Base-by-base conservation (phyloP, 2,888 invertebrate genomes). In the Caenorhabditis sp. region DNA sequence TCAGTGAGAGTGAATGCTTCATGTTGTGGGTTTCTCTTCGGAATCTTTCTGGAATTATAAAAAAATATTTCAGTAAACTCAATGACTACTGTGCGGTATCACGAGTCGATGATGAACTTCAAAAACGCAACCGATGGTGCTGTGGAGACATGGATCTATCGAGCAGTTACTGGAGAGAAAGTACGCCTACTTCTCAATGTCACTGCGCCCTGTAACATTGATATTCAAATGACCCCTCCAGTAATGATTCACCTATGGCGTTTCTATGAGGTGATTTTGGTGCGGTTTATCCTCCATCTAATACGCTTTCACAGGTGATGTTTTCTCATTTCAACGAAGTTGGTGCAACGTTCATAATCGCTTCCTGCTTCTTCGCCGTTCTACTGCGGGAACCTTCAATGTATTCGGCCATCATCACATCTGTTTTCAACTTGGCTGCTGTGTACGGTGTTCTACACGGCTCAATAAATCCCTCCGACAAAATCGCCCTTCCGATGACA, bases 61-160 rank as follows among this genome's bases (percentile, higher is more conserved):
- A 47, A 26, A 24, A 14, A 5, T n/a, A n/a, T 69, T 76, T 4
- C 70, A 77, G 79, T 79, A 0, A 70, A 64, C 44, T 31, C 79
- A 0, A 63, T 79, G 70, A 63, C 56, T 4, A 79, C 70, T 2
- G 79, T 79, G 0, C 63, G 79, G 8, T 16, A 64, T 28, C 54
- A 47, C 26, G 79, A 79, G 56, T 44, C 69, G 0, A 16, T 54
- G 49, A 63, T 79, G 47, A 31, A 70, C 24, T 79, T 79, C 64
- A 28, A 63, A 58, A 69, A 70, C 47, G 68, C 79, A 12, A 47
- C 35, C 0, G 56, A 79, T 16, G 79, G 79, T 12, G 31, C 38
- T 2, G 47, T 79, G 26, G 70, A 79, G 24, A 64, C 63, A 5
- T 79, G 79, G 79, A 64, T 79, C 22, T 79, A 79, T 35, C 54